phyloP scores from a whole-genome alignment of 2,888 invertebrate genomes.

The Drosophila multiciliata region DNA sequence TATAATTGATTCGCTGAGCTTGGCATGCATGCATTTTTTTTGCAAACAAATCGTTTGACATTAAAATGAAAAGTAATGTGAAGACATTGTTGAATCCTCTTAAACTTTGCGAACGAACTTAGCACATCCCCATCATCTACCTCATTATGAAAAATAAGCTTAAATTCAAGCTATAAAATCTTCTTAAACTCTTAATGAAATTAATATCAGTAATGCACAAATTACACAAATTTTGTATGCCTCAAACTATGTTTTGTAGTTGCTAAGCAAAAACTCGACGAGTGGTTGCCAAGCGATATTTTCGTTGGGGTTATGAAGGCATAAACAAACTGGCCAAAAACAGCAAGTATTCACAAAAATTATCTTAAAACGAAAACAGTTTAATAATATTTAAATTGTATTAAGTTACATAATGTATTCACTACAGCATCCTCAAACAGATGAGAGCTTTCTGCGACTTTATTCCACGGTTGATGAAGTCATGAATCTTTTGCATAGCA shows the following conservation, averaged over 20 bases:
- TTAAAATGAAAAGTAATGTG: constrained; percentile 79
- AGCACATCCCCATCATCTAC: background rate
- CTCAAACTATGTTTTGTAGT: background rate
- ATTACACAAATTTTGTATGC: background rate
- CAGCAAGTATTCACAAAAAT: background rate
- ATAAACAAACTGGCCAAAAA: constrained; percentile 32
- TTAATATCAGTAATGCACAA: background rate
- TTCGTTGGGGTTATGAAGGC: constrained; percentile 13
- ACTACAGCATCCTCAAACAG: constrained; percentile 62
- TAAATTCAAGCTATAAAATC: background rate
- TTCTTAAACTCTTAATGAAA: background rate
- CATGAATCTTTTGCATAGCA: constrained; percentile 40
- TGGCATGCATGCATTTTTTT: constrained; percentile 74
- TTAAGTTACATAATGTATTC: constrained; percentile 46
- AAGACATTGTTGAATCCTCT: constrained; percentile 46
- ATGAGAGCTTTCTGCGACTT: constrained; percentile 55
- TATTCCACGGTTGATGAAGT: constrained; percentile 64
- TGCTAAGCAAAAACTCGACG: constrained; percentile 19
- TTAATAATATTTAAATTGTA: background rate
- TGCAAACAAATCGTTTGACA: constrained; percentile 76
- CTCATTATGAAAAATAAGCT: background rate
- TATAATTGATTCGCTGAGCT: constrained; percentile 82
- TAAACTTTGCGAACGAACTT: constrained; percentile 29
- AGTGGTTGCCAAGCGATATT: constrained; percentile 34
- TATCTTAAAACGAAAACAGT: background rate